Evolutionary conservation across 2,888 invertebrate species (phyloP).

Genomic region (Apoderus coryli): DNA sequence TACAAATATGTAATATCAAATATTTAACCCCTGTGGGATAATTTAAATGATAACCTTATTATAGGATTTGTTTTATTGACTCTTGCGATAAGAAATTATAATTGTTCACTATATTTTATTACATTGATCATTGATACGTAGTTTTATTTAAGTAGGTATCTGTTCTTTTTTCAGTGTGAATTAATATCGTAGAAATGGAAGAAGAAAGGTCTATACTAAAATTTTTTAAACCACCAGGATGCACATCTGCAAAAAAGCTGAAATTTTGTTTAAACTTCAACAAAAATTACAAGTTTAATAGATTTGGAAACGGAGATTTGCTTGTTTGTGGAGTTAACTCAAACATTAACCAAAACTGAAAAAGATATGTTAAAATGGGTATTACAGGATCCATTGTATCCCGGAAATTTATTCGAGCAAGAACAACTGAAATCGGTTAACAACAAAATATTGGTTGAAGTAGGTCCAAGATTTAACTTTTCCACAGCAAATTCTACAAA

Average conservation of each 20-base stretch:
- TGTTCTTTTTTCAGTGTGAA: too few species aligned
- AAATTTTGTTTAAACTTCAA: constrained; percentile 42
- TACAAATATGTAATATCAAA: too few species aligned
- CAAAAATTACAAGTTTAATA: constrained; percentile 29
- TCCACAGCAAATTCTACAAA: constrained; percentile 94
- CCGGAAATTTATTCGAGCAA: constrained; percentile 40
- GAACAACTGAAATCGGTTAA: constrained; percentile 34
- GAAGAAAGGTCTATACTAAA: too few species aligned
- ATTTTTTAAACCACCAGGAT: constrained; percentile 47
- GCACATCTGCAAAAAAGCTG: constrained; percentile 43
- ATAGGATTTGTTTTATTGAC: too few species aligned
- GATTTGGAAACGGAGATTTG: constrained; percentile 59
- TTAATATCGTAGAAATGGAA: too few species aligned
- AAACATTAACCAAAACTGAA: constrained; percentile 43
- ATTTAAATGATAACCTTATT: too few species aligned
- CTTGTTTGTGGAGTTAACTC: constrained; percentile 58
- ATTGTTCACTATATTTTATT: too few species aligned
- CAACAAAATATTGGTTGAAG: constrained; percentile 55
- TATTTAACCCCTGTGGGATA: too few species aligned
- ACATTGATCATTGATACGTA: too few species aligned
- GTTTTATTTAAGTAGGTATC: too few species aligned
- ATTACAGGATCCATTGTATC: constrained; percentile 53
- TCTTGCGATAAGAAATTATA: too few species aligned
- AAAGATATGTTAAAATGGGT: constrained; percentile 61
- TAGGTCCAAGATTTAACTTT: constrained; percentile 88